phyloP scores from a whole-genome alignment of 2,888 invertebrate genomes.

The Ophion slaviceki region DNA sequence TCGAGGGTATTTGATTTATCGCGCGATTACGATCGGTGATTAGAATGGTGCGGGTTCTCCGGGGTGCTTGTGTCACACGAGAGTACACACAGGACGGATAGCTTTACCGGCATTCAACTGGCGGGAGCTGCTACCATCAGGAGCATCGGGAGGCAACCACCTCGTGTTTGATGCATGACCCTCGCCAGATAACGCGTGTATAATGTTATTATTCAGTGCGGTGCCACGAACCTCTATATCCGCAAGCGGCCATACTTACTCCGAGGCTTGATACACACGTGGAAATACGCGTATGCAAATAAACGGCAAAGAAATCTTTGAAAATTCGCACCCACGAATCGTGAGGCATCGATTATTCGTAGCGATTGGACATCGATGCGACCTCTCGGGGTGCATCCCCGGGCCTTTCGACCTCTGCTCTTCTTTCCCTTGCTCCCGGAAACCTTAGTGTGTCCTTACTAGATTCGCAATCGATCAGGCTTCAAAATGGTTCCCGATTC shows the following conservation, averaged over 20 bases:
- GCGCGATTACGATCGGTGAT: constrained; percentile 79
- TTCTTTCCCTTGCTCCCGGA: no score
- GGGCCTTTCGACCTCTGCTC: no score
- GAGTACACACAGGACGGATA: constrained; percentile 45
- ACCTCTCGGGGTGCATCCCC: no score
- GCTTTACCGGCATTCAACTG: constrained; percentile 53
- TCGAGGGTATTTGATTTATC: constrained; percentile 77
- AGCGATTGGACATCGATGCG: no score
- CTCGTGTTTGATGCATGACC: constrained; percentile 74
- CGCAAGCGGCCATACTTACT: constrained; percentile 4
- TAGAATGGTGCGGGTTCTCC: constrained; percentile 73
- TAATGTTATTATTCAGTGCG: constrained; percentile 74
- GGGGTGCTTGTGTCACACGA: constrained; percentile 67
- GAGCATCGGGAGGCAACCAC: constrained; percentile 62
- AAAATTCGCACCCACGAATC: no score
- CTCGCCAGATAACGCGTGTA: constrained; percentile 74
- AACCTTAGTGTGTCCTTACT: no score
- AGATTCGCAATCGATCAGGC: no score
- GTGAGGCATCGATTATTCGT: no score
- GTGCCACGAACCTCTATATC: constrained; percentile 62
- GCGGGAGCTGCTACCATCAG: constrained; percentile 30
- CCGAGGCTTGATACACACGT: neutral
- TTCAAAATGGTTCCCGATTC: no score
- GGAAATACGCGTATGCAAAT: neutral
- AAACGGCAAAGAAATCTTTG: no score